phyloP scores from a whole-genome alignment of 1,140 invertebrate genomes.

The Zaprionus nigranus region DNA sequence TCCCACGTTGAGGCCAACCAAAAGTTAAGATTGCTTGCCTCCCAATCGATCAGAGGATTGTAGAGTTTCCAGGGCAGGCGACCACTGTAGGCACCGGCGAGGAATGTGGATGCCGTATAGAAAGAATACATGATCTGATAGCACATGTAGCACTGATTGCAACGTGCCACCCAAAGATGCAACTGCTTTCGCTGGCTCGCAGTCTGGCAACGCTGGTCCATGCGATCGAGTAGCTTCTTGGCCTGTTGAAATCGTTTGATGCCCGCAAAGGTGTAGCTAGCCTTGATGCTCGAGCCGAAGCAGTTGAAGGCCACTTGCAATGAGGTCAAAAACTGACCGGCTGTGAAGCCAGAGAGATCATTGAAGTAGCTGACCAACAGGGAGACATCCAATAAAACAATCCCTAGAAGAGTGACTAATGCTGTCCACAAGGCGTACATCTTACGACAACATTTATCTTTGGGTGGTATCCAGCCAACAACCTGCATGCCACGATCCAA shows the following conservation, averaged over 20 bases:
- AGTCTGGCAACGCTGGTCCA: slow-evolving; percentile 47
- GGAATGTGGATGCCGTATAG: slow-evolving; percentile 32
- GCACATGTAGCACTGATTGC: slow-evolving; percentile 29
- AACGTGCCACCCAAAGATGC: slow-evolving; percentile 37
- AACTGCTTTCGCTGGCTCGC: slow-evolving; percentile 13
- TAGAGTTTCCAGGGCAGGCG: slow-evolving; percentile 55
- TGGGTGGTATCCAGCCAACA: slow-evolving; percentile 49
- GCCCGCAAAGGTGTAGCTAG: slow-evolving; percentile 29
- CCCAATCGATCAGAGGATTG: slow-evolving; percentile 46
- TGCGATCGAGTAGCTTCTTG: slow-evolving; percentile 39
- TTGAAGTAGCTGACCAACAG: slow-evolving; percentile 42
- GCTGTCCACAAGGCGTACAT: slow-evolving; percentile 35
- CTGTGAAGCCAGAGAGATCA: slow-evolving; percentile 45
- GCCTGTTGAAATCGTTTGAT: slow-evolving; percentile 29
- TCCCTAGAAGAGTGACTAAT: neutral
- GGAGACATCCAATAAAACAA: slow-evolving; percentile 10
- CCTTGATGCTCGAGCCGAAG: slow-evolving; percentile 50
- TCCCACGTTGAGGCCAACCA: slow-evolving; percentile 25
- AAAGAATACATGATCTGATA: slow-evolving; percentile 32
- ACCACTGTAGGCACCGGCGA: slow-evolving; percentile 1
- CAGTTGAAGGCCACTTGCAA: slow-evolving; percentile 46
- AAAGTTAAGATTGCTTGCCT: slow-evolving; percentile 17
- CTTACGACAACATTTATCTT: neutral
- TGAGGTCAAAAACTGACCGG: slow-evolving; percentile 58
- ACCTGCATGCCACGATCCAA: slow-evolving; percentile 40